Percentiles rank a stretch among this genome's conserved stretches.
These are phyloP conservation scores for Trimorus sp. DNA, from an alignment of 2,888 invertebrate genomes.

Conservation along the genomic window DNA sequence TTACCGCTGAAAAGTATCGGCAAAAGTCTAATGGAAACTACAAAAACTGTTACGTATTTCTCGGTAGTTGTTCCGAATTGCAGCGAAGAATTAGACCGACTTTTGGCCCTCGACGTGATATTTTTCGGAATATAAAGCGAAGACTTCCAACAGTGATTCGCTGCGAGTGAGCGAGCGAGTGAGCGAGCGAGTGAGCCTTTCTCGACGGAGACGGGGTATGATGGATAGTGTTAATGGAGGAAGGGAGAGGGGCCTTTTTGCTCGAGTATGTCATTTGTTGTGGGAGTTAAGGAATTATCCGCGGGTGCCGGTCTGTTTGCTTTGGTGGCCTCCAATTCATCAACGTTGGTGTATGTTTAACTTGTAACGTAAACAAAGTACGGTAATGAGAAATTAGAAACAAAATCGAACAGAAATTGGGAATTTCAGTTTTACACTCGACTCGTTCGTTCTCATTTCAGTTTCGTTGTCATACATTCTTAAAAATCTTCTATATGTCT, in stretches of 20 bases:
- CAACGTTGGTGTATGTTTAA: slow-evolving; percentile 33
- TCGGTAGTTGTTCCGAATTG: slow-evolving; percentile 22
- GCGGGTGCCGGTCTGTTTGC: slow-evolving; percentile 22
- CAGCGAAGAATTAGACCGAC: background rate
- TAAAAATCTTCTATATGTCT: no score
- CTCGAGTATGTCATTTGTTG: slow-evolving; percentile 34
- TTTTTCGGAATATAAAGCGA: no score
- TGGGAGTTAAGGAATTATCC: slow-evolving; percentile 33
- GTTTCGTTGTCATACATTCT: no score
- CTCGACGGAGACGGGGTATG: no score
- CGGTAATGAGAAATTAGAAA: slow-evolving; percentile 9
- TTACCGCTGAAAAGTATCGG: slow-evolving; percentile 20
- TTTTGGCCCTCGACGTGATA: slow-evolving; percentile 4
- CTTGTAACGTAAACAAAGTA: slow-evolving; percentile 37
- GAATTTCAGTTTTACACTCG: no score
- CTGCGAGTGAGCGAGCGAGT: no score
- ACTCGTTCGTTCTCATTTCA: no score
- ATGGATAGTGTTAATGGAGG: no score
- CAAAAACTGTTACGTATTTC: slow-evolving; percentile 20
- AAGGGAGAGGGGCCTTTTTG: no score
- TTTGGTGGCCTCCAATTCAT: slow-evolving; percentile 45
- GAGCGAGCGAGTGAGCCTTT: no score
- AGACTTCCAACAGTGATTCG: no score
- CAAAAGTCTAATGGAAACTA: slow-evolving; percentile 30
- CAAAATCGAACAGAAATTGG: background rate